Evolutionary conservation across 2,888 invertebrate genomes (phyloP).

Genomic region (Cistogaster globosa): DNA sequence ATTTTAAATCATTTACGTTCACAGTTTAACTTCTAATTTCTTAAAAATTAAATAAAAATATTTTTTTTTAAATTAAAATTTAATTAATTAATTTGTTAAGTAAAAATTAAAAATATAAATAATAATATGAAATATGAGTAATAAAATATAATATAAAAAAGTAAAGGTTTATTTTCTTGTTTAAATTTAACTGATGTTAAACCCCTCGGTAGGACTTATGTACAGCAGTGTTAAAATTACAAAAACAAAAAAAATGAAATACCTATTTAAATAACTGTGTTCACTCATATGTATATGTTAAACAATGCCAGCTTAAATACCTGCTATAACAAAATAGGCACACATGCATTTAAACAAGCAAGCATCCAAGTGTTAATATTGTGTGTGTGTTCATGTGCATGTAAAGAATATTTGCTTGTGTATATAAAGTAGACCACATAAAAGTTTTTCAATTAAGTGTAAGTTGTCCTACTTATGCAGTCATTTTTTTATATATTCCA

Average conservation of each 20-base stretch:
- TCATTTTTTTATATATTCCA: constrained; percentile 32
- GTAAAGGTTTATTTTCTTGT: not conserved
- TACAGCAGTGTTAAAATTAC: not conserved
- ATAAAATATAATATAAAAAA: not conserved
- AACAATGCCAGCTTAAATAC: constrained; percentile 2
- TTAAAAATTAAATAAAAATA: too few species aligned
- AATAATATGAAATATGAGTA: too few species aligned
- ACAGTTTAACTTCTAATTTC: too few species aligned
- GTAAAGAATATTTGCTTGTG: constrained; percentile 3
- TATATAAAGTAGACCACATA: constrained; percentile 66
- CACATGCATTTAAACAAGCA: not conserved
- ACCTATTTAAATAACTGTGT: not conserved
- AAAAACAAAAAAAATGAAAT: not conserved
- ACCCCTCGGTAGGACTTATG: not conserved
- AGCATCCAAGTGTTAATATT: not conserved
- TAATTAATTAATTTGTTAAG: too few species aligned
- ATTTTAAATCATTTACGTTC: too few species aligned
- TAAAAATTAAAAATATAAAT: too few species aligned
- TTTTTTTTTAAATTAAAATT: too few species aligned
- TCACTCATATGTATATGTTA: not conserved
- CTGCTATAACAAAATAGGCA: not conserved
- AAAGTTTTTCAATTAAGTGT: constrained; percentile 75
- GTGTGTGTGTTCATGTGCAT: too few species aligned
- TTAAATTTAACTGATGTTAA: not conserved
- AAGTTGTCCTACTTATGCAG: constrained; percentile 72